Percentiles rank a stretch among this genome's conserved stretches.
Evolutionary conservation across 2,113 vertebrate species (phyloP).

Genomic region (Sylvietta virens): DNA sequence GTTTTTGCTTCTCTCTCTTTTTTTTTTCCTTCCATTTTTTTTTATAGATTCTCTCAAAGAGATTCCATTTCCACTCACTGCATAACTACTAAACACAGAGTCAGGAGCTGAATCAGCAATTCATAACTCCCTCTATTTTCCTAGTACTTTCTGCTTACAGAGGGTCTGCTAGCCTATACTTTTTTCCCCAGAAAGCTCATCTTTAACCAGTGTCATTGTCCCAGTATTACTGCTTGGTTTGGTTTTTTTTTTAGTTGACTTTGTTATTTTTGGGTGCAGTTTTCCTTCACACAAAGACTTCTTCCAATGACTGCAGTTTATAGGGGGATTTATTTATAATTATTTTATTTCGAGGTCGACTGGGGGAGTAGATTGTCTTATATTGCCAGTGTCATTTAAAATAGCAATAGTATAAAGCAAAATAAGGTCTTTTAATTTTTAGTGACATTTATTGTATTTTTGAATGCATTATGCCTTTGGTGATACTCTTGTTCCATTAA

Average conservation of each 20-base stretch:
- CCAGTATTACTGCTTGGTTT: not conserved
- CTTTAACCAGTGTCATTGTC: not conserved
- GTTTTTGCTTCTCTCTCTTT: not conserved
- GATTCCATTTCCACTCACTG: not conserved
- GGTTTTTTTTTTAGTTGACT: not conserved
- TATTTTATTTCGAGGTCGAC: not conserved
- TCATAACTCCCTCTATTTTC: not conserved
- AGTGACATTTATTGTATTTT: conserved; percentile 11
- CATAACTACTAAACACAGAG: not conserved
- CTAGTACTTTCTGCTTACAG: not conserved
- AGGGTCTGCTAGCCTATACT: not conserved
- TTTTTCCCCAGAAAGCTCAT: not conserved
- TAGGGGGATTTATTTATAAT: not conserved
- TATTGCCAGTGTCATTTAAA: conserved; percentile 9
- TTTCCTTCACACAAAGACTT: not conserved
- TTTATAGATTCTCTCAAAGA: not conserved
- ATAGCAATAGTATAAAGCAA: not conserved
- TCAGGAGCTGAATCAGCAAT: not conserved
- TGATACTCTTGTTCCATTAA: not conserved
- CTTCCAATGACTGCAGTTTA: not conserved
- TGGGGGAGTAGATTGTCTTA: not conserved
- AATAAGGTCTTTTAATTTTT: conserved; percentile 16
- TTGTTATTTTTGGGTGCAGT: not conserved
- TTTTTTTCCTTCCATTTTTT: not conserved
- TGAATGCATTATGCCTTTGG: not conserved